Percentiles rank a stretch among this genome's conserved stretches.
These are phyloP conservation scores for Heliconius sara DNA, from an alignment of 2,888 invertebrate species.

Conservation along the genomic window DNA sequence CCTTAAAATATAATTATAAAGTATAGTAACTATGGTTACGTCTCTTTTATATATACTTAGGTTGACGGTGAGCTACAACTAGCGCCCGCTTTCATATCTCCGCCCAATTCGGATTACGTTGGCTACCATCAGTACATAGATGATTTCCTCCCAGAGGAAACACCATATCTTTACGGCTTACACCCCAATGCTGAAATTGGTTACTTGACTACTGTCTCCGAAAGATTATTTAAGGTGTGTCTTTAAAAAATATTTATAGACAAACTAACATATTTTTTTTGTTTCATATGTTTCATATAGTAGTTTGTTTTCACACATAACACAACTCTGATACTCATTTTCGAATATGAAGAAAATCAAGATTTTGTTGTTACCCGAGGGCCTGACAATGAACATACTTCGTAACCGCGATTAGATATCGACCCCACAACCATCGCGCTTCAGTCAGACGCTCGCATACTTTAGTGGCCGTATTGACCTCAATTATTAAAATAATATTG, in stretches of 20 bases:
- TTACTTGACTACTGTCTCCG: conserved; percentile 93
- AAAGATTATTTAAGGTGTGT: conserved; percentile 90
- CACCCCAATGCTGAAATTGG: conserved; percentile 98
- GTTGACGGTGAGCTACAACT: conserved; percentile 93
- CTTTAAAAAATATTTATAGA: background rate
- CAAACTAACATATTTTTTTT: background rate
- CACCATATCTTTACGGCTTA: conserved; percentile 94
- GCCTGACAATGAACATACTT: too few relatives aligned
- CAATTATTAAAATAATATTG: background rate
- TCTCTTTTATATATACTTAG: conserved; percentile 60
- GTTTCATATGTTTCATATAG: too few relatives aligned
- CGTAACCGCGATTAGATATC: too few relatives aligned
- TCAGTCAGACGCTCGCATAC: too few relatives aligned
- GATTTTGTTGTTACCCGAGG: too few relatives aligned
- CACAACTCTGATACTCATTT: too few relatives aligned
- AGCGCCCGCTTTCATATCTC: conserved; percentile 93
- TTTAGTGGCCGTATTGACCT: background rate
- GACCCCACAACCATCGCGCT: too few relatives aligned
- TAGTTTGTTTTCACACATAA: background rate
- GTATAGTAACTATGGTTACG: background rate
- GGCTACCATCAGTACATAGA: conserved; percentile 96
- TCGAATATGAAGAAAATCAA: too few relatives aligned
- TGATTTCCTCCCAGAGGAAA: conserved; percentile 92
- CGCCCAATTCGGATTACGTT: conserved; percentile 93
- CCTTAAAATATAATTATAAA: too few relatives aligned